Evolutionary conservation across 2,888 invertebrate species (phyloP).

Genomic region (Platycheirus rosarum): DNA sequence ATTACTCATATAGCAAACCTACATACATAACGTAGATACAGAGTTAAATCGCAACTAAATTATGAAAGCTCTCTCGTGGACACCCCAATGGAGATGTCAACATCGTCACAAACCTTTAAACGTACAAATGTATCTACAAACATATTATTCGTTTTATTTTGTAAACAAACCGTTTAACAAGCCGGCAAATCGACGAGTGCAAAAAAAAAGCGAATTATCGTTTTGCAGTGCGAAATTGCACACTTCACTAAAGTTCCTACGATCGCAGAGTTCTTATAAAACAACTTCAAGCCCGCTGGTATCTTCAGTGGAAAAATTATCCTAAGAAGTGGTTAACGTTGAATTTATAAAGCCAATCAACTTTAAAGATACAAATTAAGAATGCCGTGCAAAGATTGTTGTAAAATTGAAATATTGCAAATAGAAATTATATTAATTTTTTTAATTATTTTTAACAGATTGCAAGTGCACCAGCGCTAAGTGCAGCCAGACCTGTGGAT

Average conservation of each 20-base stretch:
- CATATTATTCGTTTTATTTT: neutral
- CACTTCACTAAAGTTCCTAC: slow-evolving; percentile 32
- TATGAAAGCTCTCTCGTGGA: too few species aligned
- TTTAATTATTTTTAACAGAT: slow-evolving; percentile 26
- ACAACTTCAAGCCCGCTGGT: neutral
- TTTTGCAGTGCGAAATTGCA: slow-evolving; percentile 48
- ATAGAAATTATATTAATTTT: neutral
- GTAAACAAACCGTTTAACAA: neutral
- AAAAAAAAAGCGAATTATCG: slow-evolving; percentile 10
- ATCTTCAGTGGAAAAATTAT: slow-evolving; percentile 13
- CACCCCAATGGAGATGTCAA: too few species aligned
- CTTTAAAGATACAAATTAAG: neutral
- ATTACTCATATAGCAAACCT: too few species aligned
- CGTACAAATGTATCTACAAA: neutral
- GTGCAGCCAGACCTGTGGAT: slow-evolving; percentile 53
- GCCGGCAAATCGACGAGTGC: slow-evolving; percentile 17
- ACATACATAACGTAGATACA: too few species aligned
- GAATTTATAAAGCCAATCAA: neutral
- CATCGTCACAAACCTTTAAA: neutral
- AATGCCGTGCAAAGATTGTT: slow-evolving; percentile 65
- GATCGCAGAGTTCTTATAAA: slow-evolving; percentile 26
- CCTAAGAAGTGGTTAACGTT: neutral
- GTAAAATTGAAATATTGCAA: too few species aligned
- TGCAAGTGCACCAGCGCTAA: slow-evolving; percentile 57
- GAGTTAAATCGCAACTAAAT: too few species aligned